phyloP scores from a whole-genome alignment of 2,797 vertebrate genomes.

The Tangara arthus region DNA sequence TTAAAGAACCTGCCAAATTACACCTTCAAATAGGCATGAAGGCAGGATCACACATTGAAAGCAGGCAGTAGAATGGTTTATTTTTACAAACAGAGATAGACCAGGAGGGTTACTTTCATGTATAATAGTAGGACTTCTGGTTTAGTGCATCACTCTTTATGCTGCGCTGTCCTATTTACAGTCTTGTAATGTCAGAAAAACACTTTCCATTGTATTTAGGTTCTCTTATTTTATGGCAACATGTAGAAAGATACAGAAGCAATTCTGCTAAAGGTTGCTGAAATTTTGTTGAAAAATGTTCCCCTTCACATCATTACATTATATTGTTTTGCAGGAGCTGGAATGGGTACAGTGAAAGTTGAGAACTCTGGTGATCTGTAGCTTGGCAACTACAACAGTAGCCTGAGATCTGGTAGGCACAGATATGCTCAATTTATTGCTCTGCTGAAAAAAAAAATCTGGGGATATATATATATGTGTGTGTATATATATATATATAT shows the following conservation, averaged over 20 bases:
- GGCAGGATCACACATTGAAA: background rate
- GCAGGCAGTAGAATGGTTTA: background rate
- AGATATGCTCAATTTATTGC: background rate
- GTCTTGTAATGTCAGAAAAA: conserved; percentile 8
- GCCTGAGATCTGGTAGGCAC: background rate
- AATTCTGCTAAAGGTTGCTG: conserved; percentile 5
- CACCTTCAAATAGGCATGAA: background rate
- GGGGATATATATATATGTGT: background rate
- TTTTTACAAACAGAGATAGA: background rate
- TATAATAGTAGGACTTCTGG: background rate
- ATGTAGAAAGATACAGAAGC: background rate
- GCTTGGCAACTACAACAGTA: background rate
- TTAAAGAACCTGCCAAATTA: conserved; percentile 2
- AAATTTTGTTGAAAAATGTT: conserved; percentile 40
- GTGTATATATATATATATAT: rapidly evolving
- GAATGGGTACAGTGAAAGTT: background rate
- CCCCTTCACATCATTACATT: background rate
- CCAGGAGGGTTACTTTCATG: background rate
- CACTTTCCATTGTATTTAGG: background rate
- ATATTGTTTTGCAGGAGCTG: conserved; percentile 17
- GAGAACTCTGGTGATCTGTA: background rate
- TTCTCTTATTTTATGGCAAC: background rate
- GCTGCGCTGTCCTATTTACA: background rate
- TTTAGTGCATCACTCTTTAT: conserved; percentile 8
- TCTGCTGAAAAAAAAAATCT: background rate